Evolutionary conservation across 1,140 invertebrate genomes (phyloP).

Genomic region (Caenorhabditis briggsae): DNA sequence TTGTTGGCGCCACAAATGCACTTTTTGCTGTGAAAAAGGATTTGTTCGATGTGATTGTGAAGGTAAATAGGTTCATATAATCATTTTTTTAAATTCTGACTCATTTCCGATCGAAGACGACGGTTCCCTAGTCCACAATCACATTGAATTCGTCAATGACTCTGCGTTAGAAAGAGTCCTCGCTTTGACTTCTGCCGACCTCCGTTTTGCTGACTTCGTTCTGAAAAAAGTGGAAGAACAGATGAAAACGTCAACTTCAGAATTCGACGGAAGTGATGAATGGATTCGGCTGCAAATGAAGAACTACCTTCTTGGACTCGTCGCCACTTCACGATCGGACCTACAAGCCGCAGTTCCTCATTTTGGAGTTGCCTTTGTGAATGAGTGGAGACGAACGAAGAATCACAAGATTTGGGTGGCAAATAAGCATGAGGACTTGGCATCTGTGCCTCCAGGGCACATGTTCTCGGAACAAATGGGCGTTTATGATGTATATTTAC

Average conservation of each 20-base stretch:
- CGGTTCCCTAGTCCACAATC: conserved; percentile 82
- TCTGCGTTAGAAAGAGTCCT: conserved; percentile 86
- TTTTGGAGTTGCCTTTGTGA: conserved; percentile 89
- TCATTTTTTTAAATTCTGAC: too few relatives aligned
- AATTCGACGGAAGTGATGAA: conserved; percentile 91
- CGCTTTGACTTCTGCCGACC: conserved; percentile 91
- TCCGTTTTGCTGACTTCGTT: conserved; percentile 93
- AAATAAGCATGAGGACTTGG: conserved; percentile 79
- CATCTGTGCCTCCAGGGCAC: conserved; percentile 81
- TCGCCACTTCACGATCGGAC: conserved; percentile 79
- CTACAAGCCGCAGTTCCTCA: conserved; percentile 82
- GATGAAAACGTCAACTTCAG: conserved; percentile 71
- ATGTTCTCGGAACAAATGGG: conserved; percentile 92
- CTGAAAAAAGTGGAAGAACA: conserved; percentile 86
- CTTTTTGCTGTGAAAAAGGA: conserved; percentile 95
- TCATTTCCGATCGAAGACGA: conserved; percentile 78
- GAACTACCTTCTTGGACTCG: conserved; percentile 88
- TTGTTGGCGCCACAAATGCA: conserved; percentile 96
- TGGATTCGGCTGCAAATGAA: conserved; percentile 96
- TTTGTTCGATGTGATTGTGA: conserved; percentile 91
- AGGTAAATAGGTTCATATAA: conserved; percentile 82
- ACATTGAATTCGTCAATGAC: conserved; percentile 88
- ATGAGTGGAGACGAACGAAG: conserved; percentile 92
- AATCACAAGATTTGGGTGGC: conserved; percentile 47
- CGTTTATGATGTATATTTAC: conserved; percentile 92